Percentiles rank a stretch among this genome's conserved stretches.
Evolutionary conservation across 1,140 invertebrate species (phyloP).

Genomic region (Heliconius hewitsoni): DNA sequence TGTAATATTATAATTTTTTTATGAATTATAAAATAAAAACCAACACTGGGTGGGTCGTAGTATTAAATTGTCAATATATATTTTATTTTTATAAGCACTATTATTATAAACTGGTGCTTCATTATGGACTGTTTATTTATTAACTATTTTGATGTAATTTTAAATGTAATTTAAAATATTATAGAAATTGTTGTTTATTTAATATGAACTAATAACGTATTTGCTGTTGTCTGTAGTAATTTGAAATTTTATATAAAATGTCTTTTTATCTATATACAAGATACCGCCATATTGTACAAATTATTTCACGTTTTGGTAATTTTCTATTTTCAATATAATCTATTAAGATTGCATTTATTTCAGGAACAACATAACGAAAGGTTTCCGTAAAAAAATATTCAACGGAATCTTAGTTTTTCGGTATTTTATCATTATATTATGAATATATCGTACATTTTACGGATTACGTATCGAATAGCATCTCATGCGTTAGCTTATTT

Average conservation of each 20-base stretch:
- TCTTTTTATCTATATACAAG: neutral
- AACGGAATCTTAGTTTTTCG: neutral
- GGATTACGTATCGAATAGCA: slow-evolving; percentile 11
- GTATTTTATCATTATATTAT: neutral
- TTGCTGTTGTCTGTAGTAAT: neutral
- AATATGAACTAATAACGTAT: neutral
- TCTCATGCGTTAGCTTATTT: neutral
- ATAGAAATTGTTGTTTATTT: neutral
- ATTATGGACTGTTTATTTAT: slow-evolving; percentile 5
- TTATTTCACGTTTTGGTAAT: neutral
- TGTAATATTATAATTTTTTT: neutral
- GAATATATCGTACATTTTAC: neutral
- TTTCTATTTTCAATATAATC: neutral
- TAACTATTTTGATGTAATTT: neutral
- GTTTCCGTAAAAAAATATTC: neutral
- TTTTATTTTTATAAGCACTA: neutral
- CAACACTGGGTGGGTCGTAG: slow-evolving; percentile 21
- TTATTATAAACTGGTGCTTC: neutral
- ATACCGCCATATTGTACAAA: neutral
- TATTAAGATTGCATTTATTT: neutral
- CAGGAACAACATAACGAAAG: neutral
- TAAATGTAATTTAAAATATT: neutral
- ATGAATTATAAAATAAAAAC: slow-evolving; percentile 15
- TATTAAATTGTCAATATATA: neutral
- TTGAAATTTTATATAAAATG: neutral